phyloP scores from a whole-genome alignment of 2,797 vertebrate genomes.

The Pogoniulus pusillus region DNA sequence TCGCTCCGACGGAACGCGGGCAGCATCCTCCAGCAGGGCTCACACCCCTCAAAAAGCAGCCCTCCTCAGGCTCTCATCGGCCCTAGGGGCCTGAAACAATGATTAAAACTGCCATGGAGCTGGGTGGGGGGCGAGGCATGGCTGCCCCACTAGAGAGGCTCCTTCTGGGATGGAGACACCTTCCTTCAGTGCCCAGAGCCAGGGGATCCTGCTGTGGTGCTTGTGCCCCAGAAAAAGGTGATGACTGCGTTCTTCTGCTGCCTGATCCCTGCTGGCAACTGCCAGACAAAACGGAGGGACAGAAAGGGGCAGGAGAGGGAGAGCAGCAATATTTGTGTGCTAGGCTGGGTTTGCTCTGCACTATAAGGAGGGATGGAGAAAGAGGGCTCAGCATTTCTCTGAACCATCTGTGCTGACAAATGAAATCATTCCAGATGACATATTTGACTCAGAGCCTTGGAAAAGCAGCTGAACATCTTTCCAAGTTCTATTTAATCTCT shows the following conservation, averaged over 20 bases:
- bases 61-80: background rate
- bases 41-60: background rate
- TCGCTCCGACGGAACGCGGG: conserved; percentile 1
- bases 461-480: background rate
- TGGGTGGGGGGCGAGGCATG: background rate
- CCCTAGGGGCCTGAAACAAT: background rate
- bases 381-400: background rate
- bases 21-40: background rate
- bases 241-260: conserved; percentile 45
- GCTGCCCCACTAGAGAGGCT: background rate
- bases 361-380: background rate
- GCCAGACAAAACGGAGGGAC: conserved; percentile 18
- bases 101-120: background rate
- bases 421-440: conserved; percentile 24
- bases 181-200: background rate
- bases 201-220: conserved; percentile 7
- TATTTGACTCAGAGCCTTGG: conserved; percentile 26
- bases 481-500: conserved; percentile 14
- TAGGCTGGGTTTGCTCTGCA: background rate
- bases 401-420: conserved; percentile 11
- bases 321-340: background rate
- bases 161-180: background rate
- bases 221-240: conserved; percentile 56
- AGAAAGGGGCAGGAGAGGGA: background rate
- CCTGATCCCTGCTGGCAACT: conserved; percentile 42